Base-by-base conservation (phyloP, 2,113 vertebrate genomes). In the Pterocles orientalis region DNA sequence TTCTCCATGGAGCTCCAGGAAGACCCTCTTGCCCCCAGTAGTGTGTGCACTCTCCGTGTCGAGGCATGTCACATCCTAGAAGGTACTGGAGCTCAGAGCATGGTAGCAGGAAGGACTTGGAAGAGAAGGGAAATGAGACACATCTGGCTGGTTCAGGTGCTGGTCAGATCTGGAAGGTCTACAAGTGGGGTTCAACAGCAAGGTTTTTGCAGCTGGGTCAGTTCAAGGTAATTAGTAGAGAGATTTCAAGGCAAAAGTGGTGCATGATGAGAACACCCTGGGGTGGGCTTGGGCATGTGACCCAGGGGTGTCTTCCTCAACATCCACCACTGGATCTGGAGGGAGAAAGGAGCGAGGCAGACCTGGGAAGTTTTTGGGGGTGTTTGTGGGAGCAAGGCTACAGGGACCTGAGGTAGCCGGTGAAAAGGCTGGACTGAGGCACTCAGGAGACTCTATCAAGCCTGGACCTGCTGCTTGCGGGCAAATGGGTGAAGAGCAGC, bases 381-480 rank as follows among this genome's bases (percentile, higher is more conserved):
- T 50, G 25, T 8, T 43, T 73, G 25, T 82, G 19, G 48, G 16
- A 68, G 21, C n/a, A 54, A 26, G 31, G 9, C 21, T 79, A 19
- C 18, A 13, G 33, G 4, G 41, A 2, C 28, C 28, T 65, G 34
- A 15, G 25, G 18, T 7, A 51, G 50, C 20, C 7, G 13, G 41
- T 9, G 10, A 34, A 78, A 73, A 66, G 14, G 3, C 39, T 60
- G 19, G 62, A 33, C 16, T 1, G 3, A 62, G 43, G 21, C 13
- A 76, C 7, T 5, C 28, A 41, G 21, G 10, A 70, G 29, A 43
- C 3, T 16, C 10, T n/a, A 48, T 7, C 0, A 2, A 82, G 21
- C 17, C 10, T 43, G 18, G 10, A 60, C 10, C 18, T 1, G 0
- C 31, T 58, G 9, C 58, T 3, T 80, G 64, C 0, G 1, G 47